Evolutionary conservation across 2,888 invertebrate species (phyloP), one percentile per base, ranked within the genome.

Genomic region (Idaea straminata): DNA sequence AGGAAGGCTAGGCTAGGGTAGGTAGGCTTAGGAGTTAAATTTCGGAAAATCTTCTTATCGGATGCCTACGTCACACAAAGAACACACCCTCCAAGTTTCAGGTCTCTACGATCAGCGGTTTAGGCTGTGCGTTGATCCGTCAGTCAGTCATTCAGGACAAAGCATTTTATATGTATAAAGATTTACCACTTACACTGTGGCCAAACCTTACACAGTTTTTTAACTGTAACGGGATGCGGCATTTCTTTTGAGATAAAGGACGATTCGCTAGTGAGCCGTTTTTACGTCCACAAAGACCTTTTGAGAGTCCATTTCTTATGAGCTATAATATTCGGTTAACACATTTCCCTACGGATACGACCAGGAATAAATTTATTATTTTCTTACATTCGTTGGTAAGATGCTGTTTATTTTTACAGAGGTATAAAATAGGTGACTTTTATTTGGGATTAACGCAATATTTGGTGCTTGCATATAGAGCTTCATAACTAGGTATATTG

Each of bases 271-370:
- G 72, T 75, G 77, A 82, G 76, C 74, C 78, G 76, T 82, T 84
- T 80, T 83, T 80, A 78, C 77, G 77, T 80, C 76, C 77, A 80
- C 82, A 83, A 83, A 83, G 80, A 77, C 82, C 80, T 78, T 82
- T 78, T 74, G 74, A 72, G 79, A 79, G 80, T 83, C 82, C 81
- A 80, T 83, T 83, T 79, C 83, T 81, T 81, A 72, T 72, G 74
- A 78, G 78, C 74, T 74, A 80, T 83, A 80, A 83, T 82, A 82
- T 74, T 81, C 78, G 83, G 82, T 80, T 82, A 82, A 75, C 81
- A 79, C 82, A 83, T 82, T 83, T 81, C 82, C 81, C 83, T 78
- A 72, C 78, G 83, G 84, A 82, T 78, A 77, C 77, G 74, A 72
- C 76, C 74, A 76, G 75, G 74, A 78, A 77, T 71, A 76, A 80